Percentiles rank a stretch among this genome's conserved stretches.
phyloP scores from a whole-genome alignment of 1,140 invertebrate species.

The Papilio helenus region DNA sequence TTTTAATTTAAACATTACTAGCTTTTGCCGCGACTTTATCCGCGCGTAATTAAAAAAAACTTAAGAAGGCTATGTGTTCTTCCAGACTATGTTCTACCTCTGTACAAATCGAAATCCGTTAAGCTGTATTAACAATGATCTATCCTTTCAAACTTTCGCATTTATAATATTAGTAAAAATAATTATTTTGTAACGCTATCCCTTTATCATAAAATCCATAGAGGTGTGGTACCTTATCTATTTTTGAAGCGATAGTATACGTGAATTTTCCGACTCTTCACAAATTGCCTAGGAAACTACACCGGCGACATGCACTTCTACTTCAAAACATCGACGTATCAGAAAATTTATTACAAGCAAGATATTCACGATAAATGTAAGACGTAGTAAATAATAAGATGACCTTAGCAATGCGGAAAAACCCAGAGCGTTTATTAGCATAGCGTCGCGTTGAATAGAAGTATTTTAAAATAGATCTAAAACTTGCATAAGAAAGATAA shows the following conservation, averaged over 20 bases:
- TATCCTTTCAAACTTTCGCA: too few relatives aligned
- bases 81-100: too few relatives aligned
- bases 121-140: too few relatives aligned
- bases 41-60: too few relatives aligned
- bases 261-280: neutral
- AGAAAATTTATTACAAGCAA: neutral
- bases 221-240: neutral
- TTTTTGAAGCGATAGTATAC: neutral
- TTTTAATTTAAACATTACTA: too few relatives aligned
- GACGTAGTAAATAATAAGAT: neutral
- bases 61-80: too few relatives aligned
- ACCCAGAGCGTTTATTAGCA: conserved; percentile 16
- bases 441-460: neutral
- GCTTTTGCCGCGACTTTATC: too few relatives aligned
- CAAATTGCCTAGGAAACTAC: too few relatives aligned
- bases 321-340: neutral
- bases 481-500: neutral
- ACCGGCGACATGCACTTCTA: neutral
- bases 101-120: too few relatives aligned
- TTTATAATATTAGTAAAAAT: too few relatives aligned
- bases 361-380: neutral
- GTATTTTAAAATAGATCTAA: conserved; percentile 14
- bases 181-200: too few relatives aligned
- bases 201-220: neutral
- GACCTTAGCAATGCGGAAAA: conserved; percentile 9